These are phyloP conservation scores for Drosophila koepferae DNA, from an alignment of 2,888 invertebrate genomes.

Conservation along the genomic window DNA sequence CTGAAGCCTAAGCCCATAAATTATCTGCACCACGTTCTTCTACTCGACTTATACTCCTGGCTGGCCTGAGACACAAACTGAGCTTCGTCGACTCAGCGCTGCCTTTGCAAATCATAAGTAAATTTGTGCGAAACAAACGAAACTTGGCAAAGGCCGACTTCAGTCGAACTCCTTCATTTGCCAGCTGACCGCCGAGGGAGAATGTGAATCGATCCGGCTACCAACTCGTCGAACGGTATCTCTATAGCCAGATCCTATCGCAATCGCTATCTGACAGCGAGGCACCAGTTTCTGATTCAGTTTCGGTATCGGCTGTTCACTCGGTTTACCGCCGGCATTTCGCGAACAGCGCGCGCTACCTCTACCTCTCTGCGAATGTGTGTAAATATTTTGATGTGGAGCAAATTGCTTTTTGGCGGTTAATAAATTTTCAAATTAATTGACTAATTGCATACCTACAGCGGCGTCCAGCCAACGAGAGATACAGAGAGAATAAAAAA, in stretches of 20 bases:
- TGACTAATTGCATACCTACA: constrained; percentile 83
- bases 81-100: constrained; percentile 14
- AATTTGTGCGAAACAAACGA: constrained; percentile 27
- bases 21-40: constrained; percentile 65
- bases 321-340: constrained; percentile 82
- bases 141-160: constrained; percentile 46
- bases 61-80: neutral
- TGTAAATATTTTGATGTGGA: constrained; percentile 63
- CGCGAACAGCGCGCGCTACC: constrained; percentile 35
- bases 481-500: constrained; percentile 14
- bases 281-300: constrained; percentile 15
- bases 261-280: constrained; percentile 29
- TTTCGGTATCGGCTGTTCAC: constrained; percentile 25
- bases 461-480: constrained; percentile 36
- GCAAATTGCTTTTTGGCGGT: constrained; percentile 81
- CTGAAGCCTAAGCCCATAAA: constrained; percentile 62
- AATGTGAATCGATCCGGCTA: constrained; percentile 46
- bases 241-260: constrained; percentile 32
- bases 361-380: constrained; percentile 23
- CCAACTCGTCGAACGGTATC: constrained; percentile 16
- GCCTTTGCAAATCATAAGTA: constrained; percentile 43
- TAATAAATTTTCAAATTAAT: constrained; percentile 83
- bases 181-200: constrained; percentile 49
- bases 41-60: constrained; percentile 46
- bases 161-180: constrained; percentile 57